A percentile compares a stretch with the other conserved stretches of the same genome.
Conservation (phyloP, 1,140 invertebrate genomes). For the Cylas formicarius region DNA sequence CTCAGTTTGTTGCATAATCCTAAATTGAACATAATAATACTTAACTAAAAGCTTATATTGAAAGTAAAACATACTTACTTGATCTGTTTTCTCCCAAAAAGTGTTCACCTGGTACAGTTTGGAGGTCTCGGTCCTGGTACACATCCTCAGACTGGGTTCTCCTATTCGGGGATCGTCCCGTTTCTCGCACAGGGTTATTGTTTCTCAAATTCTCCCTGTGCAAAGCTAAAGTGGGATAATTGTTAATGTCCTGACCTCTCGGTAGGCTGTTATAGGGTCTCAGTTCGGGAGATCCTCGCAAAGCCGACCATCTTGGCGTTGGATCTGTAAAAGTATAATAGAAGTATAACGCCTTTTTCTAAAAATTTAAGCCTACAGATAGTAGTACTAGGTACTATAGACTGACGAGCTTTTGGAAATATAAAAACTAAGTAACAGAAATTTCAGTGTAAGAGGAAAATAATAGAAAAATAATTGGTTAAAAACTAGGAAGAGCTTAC, state of each 20-base stretch:
- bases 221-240: conserved; percentile 35
- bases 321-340: conserved; percentile 42
- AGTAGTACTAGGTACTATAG: no score
- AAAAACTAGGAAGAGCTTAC: no score
- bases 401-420: no score
- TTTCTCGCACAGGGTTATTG: conserved; percentile 1
- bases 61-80: conserved; percentile 2
- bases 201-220: conserved; percentile 26
- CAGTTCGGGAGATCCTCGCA: conserved; percentile 48
- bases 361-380: no score
- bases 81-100: not conserved
- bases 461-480: no score
- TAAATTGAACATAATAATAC: no score
- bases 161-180: conserved; percentile 25
- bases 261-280: conserved; percentile 53
- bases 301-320: conserved; percentile 48
- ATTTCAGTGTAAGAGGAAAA: no score
- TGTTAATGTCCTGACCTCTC: conserved; percentile 35
- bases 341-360: conserved; percentile 1
- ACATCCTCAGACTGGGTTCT: conserved; percentile 32
- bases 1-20: no score
- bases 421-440: no score
- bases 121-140: conserved; percentile 13
- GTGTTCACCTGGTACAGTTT: not conserved
- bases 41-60: no score